phyloP scores from a whole-genome alignment of 2,113 vertebrate species.

The Aphyosemion australe region DNA sequence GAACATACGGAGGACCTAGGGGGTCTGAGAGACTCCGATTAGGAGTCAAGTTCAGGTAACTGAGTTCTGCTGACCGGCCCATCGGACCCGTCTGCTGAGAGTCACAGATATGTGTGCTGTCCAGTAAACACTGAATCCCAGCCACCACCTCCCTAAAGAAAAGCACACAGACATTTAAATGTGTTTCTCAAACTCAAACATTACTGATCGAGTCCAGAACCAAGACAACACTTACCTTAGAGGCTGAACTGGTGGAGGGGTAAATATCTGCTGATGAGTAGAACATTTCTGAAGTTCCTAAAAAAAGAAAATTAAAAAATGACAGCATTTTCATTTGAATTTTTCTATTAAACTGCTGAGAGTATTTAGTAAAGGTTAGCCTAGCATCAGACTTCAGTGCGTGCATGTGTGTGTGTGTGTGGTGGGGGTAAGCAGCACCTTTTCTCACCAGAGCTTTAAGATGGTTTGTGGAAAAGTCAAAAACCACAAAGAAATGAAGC shows the following conservation, averaged over 20 bases:
- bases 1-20: background rate
- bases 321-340: background rate
- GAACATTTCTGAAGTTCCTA: conserved; percentile 47
- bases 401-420: too few relatives aligned
- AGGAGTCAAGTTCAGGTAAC: conserved; percentile 62
- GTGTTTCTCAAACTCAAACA: background rate
- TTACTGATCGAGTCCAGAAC: background rate
- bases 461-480: too few relatives aligned
- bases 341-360: too few relatives aligned
- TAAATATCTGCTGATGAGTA: conserved; percentile 8
- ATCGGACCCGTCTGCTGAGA: conserved; percentile 16
- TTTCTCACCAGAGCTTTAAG: too few relatives aligned
- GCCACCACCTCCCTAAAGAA: conserved; percentile 26
- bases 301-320: conserved; percentile 6
- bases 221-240: conserved; percentile 25
- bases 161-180: background rate
- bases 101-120: background rate
- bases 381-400: too few relatives aligned
- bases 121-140: conserved; percentile 2
- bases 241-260: conserved; percentile 9
- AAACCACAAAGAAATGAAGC: too few relatives aligned
- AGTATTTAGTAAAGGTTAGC: too few relatives aligned
- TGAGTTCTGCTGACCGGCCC: conserved; percentile 41
- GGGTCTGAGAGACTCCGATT: background rate
- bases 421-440: too few relatives aligned